phyloP scores from a whole-genome alignment of 2,797 vertebrate genomes.

The Heliangelus exortis region DNA sequence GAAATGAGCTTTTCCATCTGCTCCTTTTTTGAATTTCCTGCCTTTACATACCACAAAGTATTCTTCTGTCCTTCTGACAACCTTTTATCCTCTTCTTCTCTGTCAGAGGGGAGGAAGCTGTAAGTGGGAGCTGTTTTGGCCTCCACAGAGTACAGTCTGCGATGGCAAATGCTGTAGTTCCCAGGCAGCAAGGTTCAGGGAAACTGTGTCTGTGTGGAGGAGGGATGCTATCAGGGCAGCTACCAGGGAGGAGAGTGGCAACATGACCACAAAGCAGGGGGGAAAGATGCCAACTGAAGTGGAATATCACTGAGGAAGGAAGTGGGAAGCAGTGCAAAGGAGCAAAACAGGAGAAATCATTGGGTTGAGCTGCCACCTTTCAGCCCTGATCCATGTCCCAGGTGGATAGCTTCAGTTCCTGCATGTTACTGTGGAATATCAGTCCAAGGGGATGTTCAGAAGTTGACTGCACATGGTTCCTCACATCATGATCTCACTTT shows the following conservation, averaged over 20 bases:
- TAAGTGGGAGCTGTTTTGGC: neutral
- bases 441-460: neutral
- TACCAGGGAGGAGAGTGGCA: neutral
- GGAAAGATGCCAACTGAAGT: neutral
- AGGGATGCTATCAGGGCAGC: neutral
- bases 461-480: neutral
- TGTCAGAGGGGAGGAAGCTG: neutral
- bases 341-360: neutral
- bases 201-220: accelerated
- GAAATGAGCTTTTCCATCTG: neutral
- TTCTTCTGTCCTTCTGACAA: neutral
- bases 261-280: neutral
- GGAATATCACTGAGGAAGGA: neutral
- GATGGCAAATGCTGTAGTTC: neutral
- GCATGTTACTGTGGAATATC: neutral
- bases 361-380: neutral
- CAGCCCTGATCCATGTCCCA: neutral
- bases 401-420: neutral
- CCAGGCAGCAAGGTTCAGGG: neutral
- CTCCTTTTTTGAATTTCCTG: neutral
- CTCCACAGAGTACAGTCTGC: neutral
- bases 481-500: neutral
- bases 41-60: neutral
- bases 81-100: neutral
- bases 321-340: neutral